Conservation (phyloP, 2,113 vertebrate genomes). For the Probosciger aterrimus region DNA sequence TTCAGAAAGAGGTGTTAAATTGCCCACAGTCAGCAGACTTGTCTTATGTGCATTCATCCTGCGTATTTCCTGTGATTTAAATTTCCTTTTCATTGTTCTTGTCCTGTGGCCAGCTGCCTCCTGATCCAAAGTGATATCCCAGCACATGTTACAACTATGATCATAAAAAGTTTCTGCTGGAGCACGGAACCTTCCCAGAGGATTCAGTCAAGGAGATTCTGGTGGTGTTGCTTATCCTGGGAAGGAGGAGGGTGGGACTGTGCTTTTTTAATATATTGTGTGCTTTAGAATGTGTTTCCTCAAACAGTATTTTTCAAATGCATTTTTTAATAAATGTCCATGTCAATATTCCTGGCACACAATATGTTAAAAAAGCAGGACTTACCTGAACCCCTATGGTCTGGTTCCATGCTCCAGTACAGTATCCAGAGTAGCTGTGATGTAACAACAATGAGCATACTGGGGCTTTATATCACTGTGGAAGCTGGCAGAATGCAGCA, state of each 20-base stretch:
- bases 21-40: background rate
- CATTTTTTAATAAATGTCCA: background rate
- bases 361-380: slow-evolving; percentile 64
- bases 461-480: slow-evolving; percentile 65
- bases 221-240: background rate
- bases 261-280: slow-evolving; percentile 14
- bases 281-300: slow-evolving; percentile 11
- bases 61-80: background rate
- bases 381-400: slow-evolving; percentile 72
- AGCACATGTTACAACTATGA: background rate
- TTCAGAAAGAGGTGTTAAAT: background rate
- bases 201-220: background rate
- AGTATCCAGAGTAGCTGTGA: slow-evolving; percentile 58
- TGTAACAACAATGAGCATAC: slow-evolving; percentile 62
- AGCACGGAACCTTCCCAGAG: background rate
- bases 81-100: background rate
- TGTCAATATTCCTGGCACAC: slow-evolving; percentile 39
- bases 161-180: background rate
- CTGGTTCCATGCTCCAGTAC: slow-evolving; percentile 71
- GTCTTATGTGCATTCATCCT: background rate
- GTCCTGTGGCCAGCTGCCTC: slow-evolving; percentile 31
- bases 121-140: background rate
- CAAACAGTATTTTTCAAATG: background rate
- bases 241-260: background rate
- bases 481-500: slow-evolving; percentile 35